Evolutionary conservation across 2,797 vertebrate species (phyloP), one percentile per base, ranked within the genome.

Genomic region (Esox lucius): DNA sequence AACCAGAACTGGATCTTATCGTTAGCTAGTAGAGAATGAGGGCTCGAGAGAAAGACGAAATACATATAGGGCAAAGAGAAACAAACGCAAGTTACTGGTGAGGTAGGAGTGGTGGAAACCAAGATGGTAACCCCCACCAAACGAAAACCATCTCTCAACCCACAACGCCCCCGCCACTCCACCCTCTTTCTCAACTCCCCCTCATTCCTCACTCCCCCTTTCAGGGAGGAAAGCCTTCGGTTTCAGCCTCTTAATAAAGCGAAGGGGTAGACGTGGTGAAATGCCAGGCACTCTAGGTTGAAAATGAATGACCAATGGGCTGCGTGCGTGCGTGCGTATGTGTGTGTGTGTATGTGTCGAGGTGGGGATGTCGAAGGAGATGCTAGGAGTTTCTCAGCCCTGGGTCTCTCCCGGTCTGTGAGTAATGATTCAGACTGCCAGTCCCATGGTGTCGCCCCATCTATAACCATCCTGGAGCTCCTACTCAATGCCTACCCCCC

Each of bases 371-470:
- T 75, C 72, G 68, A 70, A 5, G 71, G 51, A 61, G 81, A 77
- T 77, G 83, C 16, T 84, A 76, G 85, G 85, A 84, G 83, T 87
- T 86, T 83, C 84, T 85, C 76, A 75, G 87, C 81, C 87, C 92
- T 86, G 81, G 95, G 94, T 95, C 90, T 89, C 84, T 92, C 85
- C 84, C 86, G 87, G 87, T 89, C 93, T 94, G 91, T 97, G 96
- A 98, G 95, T 98, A 97, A 98, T 98, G 96, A 97, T 95, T 95
- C 95, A 93, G 85, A 67, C 90, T 92, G 91, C 95, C 93, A 95
- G 95, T 91, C 93, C 90, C 90, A 93, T 91, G 93, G 94, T 95
- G 94, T 95, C 92, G 94, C 94, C 94, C 95, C 95, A 98, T 98
- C 95, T 96, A 97, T 98, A 98, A 97, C 96, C 96, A 96, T 97